A percentile compares a stretch with the other conserved stretches of the same genome.
These are phyloP conservation scores for Tupiocoris notatus DNA, from an alignment of 2,888 invertebrate species.

Conservation along the genomic window DNA sequence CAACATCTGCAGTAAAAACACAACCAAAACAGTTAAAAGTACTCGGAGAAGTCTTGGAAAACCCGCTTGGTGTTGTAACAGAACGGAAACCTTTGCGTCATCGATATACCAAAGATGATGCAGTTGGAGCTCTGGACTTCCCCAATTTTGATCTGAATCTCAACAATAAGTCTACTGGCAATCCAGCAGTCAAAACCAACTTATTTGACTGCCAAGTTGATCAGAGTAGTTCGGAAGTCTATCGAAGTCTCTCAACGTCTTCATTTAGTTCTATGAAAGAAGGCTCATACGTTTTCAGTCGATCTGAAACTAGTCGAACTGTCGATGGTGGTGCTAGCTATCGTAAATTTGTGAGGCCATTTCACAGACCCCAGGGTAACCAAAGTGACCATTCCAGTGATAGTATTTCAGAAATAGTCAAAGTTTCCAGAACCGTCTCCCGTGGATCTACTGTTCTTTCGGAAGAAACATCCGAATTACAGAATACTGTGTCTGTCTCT, in stretches of 20 bases:
- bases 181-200: not conserved
- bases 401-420: conserved; percentile 34
- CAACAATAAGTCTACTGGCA: not conserved
- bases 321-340: not conserved
- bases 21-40: not conserved
- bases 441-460: conserved; percentile 31
- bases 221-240: conserved; percentile 3
- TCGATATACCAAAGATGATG: not conserved
- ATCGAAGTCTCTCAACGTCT: conserved; percentile 23
- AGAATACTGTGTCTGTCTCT: conserved; percentile 23
- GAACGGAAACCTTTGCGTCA: conserved; percentile 1
- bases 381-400: conserved; percentile 38
- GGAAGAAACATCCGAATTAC: conserved; percentile 35
- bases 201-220: not conserved
- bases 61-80: conserved; percentile 13
- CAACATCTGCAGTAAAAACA: not conserved
- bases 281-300: conserved; percentile 22
- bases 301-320: conserved; percentile 7
- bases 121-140: not conserved
- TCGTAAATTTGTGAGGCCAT: not conserved
- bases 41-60: conserved; percentile 9
- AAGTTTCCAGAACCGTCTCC: conserved; percentile 37
- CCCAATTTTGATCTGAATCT: not conserved
- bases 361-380: not conserved
- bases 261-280: conserved; percentile 24